These are phyloP conservation scores for Adelges cooleyi DNA, from an alignment of 1,140 invertebrate species.

Conservation along the genomic window DNA sequence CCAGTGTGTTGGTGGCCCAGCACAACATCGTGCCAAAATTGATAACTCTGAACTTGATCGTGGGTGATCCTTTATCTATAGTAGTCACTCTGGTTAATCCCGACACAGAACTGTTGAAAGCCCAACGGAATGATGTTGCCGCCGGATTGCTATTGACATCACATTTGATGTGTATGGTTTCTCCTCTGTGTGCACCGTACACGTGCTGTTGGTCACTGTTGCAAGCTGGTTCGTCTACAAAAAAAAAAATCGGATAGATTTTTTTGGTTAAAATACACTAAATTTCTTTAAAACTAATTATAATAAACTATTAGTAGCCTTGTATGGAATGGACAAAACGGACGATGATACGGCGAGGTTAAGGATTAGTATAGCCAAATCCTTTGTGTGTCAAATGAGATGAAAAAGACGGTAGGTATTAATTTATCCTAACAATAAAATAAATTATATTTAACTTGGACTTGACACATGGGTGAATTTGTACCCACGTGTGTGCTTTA, in stretches of 20 bases:
- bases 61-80: constrained; percentile 21
- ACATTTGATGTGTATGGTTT: constrained; percentile 45
- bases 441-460: no score
- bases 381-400: no score
- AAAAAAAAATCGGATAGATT: no score
- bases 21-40: constrained; percentile 48
- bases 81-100: constrained; percentile 38
- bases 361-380: no score
- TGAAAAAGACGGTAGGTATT: no score
- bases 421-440: no score
- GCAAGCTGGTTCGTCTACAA: constrained; percentile 42
- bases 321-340: no score
- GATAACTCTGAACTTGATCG: neutral
- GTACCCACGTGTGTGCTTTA: no score
- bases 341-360: no score
- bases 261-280: neutral
- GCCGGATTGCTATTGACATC: constrained; percentile 47
- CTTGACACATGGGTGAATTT: no score
- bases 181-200: constrained; percentile 47
- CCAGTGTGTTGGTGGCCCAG: constrained; percentile 45
- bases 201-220: constrained; percentile 41
- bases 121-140: constrained; percentile 45
- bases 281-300: no score
- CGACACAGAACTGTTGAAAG: constrained; percentile 48
- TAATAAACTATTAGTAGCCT: no score